phyloP scores from a whole-genome alignment of 2,113 vertebrate species.

The Ameiurus melas region DNA sequence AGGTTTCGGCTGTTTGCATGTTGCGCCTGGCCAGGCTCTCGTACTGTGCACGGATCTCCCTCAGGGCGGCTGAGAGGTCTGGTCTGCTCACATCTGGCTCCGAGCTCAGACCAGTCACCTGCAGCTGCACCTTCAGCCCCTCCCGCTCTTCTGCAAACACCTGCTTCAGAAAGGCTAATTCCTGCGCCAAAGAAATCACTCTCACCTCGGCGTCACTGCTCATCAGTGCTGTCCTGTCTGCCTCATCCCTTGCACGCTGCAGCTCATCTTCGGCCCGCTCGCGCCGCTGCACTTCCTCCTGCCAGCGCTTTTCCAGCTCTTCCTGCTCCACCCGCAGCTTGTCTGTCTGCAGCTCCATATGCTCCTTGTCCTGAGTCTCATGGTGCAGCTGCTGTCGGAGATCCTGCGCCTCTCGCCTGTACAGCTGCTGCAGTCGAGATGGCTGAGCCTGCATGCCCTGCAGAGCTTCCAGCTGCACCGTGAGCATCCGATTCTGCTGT shows the following conservation, averaged over 20 bases:
- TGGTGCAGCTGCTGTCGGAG: constrained; percentile 74
- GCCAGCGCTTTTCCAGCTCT: constrained; percentile 70
- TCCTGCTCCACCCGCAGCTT: constrained; percentile 64
- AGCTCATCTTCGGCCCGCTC: constrained; percentile 68
- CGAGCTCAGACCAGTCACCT: constrained; percentile 68
- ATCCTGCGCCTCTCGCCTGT: constrained; percentile 70
- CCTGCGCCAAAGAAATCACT: constrained; percentile 73
- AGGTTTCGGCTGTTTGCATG: constrained; percentile 78
- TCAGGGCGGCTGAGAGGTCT: constrained; percentile 74
- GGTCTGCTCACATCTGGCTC: constrained; percentile 69
- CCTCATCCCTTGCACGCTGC: constrained; percentile 69
- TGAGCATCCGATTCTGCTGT: constrained; percentile 75
- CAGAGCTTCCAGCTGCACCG: constrained; percentile 71
- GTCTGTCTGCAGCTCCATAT: constrained; percentile 71
- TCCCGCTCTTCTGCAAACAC: constrained; percentile 74
- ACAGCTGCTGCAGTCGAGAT: constrained; percentile 73
- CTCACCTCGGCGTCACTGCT: constrained; percentile 71
- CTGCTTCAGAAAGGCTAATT: constrained; percentile 78
- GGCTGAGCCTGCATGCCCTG: constrained; percentile 67
- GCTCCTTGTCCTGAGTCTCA: constrained; percentile 71
- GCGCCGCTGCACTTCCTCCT: constrained; percentile 68
- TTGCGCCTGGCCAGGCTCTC: constrained; percentile 77
- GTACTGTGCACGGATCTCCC: constrained; percentile 77
- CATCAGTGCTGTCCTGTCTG: constrained; percentile 63
- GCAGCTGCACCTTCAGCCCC: constrained; percentile 71